phyloP scores from a whole-genome alignment of 1,140 invertebrate genomes.

The Stegodyphus dumicola region DNA sequence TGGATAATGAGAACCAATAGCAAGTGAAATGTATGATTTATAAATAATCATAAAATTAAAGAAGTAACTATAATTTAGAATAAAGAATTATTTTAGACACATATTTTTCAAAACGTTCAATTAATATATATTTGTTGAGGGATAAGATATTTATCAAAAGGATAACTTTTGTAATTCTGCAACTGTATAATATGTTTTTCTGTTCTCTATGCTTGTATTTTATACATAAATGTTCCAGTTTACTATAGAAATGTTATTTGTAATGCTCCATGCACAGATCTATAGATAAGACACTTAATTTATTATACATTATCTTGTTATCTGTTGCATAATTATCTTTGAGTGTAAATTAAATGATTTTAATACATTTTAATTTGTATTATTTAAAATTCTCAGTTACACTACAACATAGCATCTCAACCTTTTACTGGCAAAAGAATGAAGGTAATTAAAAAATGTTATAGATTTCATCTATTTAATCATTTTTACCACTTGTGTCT shows the following conservation, averaged over 20 bases:
- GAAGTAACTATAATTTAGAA: background rate
- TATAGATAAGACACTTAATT: slow-evolving; percentile 24
- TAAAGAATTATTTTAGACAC: background rate
- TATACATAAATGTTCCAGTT: slow-evolving; percentile 12
- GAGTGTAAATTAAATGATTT: slow-evolving; percentile 57
- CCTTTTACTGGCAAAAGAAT: no score
- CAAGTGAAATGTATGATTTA: no score
- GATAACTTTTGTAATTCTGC: background rate
- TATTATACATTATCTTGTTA: slow-evolving; percentile 41
- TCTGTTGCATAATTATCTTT: slow-evolving; percentile 29
- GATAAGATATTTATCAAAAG: background rate
- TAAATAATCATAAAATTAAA: background rate
- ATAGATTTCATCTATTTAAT: no score
- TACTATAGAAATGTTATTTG: background rate
- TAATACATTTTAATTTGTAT: slow-evolving; percentile 5
- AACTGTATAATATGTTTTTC: background rate
- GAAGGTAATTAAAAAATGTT: no score
- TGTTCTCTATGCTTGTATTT: slow-evolving; percentile 5
- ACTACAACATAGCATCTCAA: no score
- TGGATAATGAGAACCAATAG: background rate
- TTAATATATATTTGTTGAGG: background rate
- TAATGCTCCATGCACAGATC: slow-evolving; percentile 25
- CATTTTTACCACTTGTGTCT: no score
- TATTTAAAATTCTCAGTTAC: background rate
- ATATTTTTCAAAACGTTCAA: background rate